phyloP scores from a whole-genome alignment of 1,140 invertebrate genomes.

The Platyura marginata region DNA sequence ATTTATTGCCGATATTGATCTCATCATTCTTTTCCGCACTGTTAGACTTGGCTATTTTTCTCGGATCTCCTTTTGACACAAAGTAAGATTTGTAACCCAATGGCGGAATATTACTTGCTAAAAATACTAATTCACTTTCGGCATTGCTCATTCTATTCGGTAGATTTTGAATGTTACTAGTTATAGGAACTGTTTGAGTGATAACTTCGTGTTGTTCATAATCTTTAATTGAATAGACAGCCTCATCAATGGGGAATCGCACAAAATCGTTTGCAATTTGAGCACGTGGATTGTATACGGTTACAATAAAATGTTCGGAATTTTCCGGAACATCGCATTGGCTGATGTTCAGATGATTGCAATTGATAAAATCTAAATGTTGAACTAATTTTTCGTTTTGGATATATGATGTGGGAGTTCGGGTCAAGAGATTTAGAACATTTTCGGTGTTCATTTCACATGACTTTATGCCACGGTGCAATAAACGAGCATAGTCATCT shows the following conservation, averaged over 20 bases:
- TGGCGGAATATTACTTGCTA: slow-evolving; percentile 34
- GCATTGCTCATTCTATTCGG: slow-evolving; percentile 37
- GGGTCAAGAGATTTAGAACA: slow-evolving; percentile 5
- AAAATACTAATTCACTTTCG: slow-evolving; percentile 38
- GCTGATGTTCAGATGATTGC: slow-evolving; percentile 36
- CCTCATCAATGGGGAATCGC: slow-evolving; percentile 44
- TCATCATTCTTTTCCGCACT: neutral
- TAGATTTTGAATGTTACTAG: slow-evolving; percentile 31
- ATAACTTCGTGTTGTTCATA: slow-evolving; percentile 18
- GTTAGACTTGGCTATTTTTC: neutral
- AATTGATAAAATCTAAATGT: neutral
- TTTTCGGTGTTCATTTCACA: slow-evolving; percentile 7
- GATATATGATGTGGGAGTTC: neutral
- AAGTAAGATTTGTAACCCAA: slow-evolving; percentile 40
- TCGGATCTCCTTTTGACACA: slow-evolving; percentile 17
- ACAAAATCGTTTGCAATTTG: slow-evolving; percentile 40
- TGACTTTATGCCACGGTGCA: slow-evolving; percentile 23
- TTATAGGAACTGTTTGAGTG: slow-evolving; percentile 37
- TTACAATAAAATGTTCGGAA: slow-evolving; percentile 39
- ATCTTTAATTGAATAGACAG: slow-evolving; percentile 37
- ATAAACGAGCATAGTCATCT: slow-evolving; percentile 61
- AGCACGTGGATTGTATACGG: slow-evolving; percentile 67
- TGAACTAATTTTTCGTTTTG: neutral
- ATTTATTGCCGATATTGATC: neutral
- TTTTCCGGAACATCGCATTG: slow-evolving; percentile 41